Base-by-base conservation (phyloP, 2,797 vertebrate species). In the Clarias platycephalus region DNA sequence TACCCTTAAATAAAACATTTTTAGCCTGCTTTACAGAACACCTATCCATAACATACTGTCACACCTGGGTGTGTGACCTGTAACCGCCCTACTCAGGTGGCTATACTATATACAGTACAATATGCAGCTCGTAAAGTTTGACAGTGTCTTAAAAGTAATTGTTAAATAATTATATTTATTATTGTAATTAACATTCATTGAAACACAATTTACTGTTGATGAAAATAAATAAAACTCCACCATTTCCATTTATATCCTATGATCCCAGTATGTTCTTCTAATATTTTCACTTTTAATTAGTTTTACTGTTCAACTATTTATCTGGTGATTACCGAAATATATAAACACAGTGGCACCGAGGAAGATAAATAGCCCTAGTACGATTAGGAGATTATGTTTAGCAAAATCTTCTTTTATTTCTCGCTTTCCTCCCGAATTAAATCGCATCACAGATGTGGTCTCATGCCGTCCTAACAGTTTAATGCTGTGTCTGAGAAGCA, bases 371-470 rank as follows among this genome's bases (percentile, higher is more conserved):
- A 34, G 31, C 6, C 34, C 26, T 67, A 80, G 71, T 71, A 44
- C n/a, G 12, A 49, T 49, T 49, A 26, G 58, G 16, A 62, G n/a
- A 49, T 70, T 72, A n/a, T 28, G 31, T 62, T 66, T 71, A 64
- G 63, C 28, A n/a, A 63, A 68, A 44, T 49, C 70, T 81, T 64
- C 20, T 84, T 58, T 57, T 60, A 49, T 67, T 28, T 53, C 60
- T 62, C 70, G 26, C 76, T 75, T 58, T 85, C 63, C n/a, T 74
- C 72, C 64, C 28, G 80, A 74, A 58, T 87, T 77, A 79, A 87
- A 84, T 87, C 80, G 37, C 49, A n/a, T 81, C 79, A 84, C 80
- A 83, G 82, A 85, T 79, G 74, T 53, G 34, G 44, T 58, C 76
- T 83, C 80, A 55, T 80, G 83, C 66, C 82, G 34, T 80, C 24